Conservation (phyloP, 1,140 invertebrate genomes). For the Sminthurinus signatus region DNA sequence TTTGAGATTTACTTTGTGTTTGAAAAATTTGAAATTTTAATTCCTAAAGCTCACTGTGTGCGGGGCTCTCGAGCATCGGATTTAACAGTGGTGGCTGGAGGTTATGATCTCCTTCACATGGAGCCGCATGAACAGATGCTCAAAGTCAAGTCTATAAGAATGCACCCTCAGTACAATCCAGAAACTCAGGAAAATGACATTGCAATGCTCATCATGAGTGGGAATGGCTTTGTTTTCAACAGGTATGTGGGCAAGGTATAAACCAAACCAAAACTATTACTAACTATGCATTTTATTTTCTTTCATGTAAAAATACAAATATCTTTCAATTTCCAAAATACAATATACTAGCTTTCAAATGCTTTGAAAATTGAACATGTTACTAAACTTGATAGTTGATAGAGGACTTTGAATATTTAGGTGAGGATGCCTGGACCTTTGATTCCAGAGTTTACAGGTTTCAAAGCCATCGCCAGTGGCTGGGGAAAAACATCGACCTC, state of each 20-base stretch:
- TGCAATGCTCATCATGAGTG: background rate
- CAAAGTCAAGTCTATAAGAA: background rate
- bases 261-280: no score
- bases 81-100: background rate
- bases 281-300: no score
- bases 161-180: background rate
- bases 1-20: no score
- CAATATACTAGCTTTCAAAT: no score
- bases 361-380: no score
- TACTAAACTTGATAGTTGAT: no score
- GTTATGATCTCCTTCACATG: no score
- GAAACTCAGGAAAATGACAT: background rate
- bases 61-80: background rate
- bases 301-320: no score
- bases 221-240: background rate
- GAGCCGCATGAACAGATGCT: no score
- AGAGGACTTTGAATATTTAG: no score
- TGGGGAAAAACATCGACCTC: conserved; percentile 38
- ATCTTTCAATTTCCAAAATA: no score
- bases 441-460: background rate
- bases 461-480: background rate
- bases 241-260: background rate
- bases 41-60: background rate
- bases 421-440: background rate
- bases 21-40: no score